Evolutionary conservation across 2,888 invertebrate genomes (phyloP).

Genomic region (Macaria liturata): DNA sequence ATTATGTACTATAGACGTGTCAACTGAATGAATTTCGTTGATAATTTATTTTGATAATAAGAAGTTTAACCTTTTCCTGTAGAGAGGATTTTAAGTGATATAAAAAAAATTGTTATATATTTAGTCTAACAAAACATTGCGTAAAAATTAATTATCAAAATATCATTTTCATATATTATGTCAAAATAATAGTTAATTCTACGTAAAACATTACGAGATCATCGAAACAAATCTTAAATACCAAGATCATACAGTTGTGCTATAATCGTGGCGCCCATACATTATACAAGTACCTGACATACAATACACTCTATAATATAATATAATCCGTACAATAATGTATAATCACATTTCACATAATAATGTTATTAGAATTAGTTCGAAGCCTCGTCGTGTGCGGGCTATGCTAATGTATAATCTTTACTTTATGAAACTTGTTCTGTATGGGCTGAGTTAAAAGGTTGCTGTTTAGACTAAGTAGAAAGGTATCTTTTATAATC

Average conservation of each 20-base stretch:
- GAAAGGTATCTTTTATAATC: too few relatives aligned
- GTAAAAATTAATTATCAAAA: too few relatives aligned
- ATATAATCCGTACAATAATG: conserved; percentile 72
- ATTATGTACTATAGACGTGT: too few relatives aligned
- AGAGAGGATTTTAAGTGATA: too few relatives aligned
- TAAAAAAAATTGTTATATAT: too few relatives aligned
- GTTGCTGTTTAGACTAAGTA: not conserved
- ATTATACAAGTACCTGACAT: conserved; percentile 69
- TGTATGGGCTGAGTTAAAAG: conserved; percentile 26
- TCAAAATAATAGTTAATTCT: too few relatives aligned
- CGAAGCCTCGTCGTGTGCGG: conserved; percentile 73
- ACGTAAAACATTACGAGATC: not conserved
- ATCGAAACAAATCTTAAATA: conserved; percentile 35
- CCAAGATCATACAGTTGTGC: conserved; percentile 43
- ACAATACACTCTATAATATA: conserved; percentile 62
- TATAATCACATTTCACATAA: conserved; percentile 79
- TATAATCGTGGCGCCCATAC: conserved; percentile 66
- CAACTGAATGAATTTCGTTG: too few relatives aligned
- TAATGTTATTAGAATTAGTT: conserved; percentile 82
- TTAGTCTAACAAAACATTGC: too few relatives aligned
- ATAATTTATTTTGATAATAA: too few relatives aligned
- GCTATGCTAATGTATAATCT: conserved; percentile 37
- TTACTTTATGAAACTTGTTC: conserved; percentile 14
- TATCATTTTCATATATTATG: too few relatives aligned
- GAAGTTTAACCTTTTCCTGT: too few relatives aligned